Base-by-base conservation (phyloP, 2,113 vertebrate genomes). In the Ranitomeya variabilis region DNA sequence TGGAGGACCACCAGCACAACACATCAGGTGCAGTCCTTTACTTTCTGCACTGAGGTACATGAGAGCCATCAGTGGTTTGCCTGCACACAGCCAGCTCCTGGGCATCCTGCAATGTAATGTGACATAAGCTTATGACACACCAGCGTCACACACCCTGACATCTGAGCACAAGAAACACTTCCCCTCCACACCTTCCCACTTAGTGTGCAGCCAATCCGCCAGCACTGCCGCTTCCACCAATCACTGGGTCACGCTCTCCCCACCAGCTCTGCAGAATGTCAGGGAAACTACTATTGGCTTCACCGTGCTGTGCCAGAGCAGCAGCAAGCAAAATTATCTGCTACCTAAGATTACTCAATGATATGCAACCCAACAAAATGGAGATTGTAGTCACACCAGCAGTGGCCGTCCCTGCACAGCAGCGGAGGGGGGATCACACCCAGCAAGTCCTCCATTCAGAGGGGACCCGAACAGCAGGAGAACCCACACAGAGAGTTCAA, bases 211-310 rank as follows among this genome's bases (percentile, higher is more conserved):
- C 80, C 80, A 82, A 82, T 66, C 11, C 10, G 37, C n/a, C 37
- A 66, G 23, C 16, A 51, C 11, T 1, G 23, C n/a, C 26, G 11
- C 57, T 2, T 81, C 80, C 80, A 66, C 80, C 60, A 83, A 83
- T 83, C 18, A 16, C 59, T 3, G 19, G 13, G 6, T 37, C 60
- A n/a, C 18, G 64, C n/a, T 55, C 2, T 80, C 77, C 1, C 59
- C 60, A 62, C 80, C 59, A 66, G 18, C 37, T 9, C 80, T 64
- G 55, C 80, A 45, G 14, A 80, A 59, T 59, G 76, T n/a, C 45
- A 78, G 77, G 10, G n/a, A 59, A 7, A 26, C 60, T 83, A 66
- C 80, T 13, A 64, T 83, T 51, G 60, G 80, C 31, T 80, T n/a
- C 51, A 19, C 45, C 21, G 45, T 76, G 23, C 52, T 60, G 79